phyloP scores from a whole-genome alignment of 2,797 vertebrate species.

The Sorex maritimensis region DNA sequence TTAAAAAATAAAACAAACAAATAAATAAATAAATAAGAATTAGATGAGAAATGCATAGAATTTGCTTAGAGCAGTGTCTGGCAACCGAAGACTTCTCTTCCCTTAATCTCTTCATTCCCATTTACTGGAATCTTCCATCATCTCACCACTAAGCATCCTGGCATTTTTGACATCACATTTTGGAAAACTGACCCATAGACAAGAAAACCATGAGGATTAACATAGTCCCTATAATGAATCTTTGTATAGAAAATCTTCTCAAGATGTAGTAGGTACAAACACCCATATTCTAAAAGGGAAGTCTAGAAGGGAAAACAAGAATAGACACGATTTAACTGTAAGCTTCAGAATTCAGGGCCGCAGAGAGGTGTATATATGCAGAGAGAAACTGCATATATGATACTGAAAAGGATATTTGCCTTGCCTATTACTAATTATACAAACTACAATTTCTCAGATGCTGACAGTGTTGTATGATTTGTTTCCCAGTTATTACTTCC shows the following conservation, averaged over 20 bases:
- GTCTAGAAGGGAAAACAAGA: not conserved
- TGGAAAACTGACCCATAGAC: slow-evolving; percentile 69
- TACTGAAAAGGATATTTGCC: slow-evolving; percentile 17
- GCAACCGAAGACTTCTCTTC: not conserved
- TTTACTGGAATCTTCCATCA: slow-evolving; percentile 32
- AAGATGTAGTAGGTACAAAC: not conserved
- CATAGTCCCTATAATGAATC: slow-evolving; percentile 8
- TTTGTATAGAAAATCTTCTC: not conserved
- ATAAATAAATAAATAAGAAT: not conserved
- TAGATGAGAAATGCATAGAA: slow-evolving; percentile 12
- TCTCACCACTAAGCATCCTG: slow-evolving; percentile 38
- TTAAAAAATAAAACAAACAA: too few species aligned
- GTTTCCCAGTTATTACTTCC: not conserved
- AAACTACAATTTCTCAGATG: slow-evolving; percentile 18
- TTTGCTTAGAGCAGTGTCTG: not conserved
- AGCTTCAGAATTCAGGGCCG: not conserved
- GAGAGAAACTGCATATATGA: slow-evolving; percentile 31
- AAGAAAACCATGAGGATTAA: slow-evolving; percentile 58
- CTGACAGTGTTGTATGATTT: not conserved
- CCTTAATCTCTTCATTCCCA: slow-evolving; percentile 15
- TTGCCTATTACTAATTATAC: slow-evolving; percentile 24
- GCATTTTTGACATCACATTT: slow-evolving; percentile 62
- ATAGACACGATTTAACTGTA: not conserved
- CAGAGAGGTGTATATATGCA: not conserved
- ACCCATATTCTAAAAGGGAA: not conserved